phyloP scores from a whole-genome alignment of 2,113 vertebrate species.

The Ictalurus punctatus region DNA sequence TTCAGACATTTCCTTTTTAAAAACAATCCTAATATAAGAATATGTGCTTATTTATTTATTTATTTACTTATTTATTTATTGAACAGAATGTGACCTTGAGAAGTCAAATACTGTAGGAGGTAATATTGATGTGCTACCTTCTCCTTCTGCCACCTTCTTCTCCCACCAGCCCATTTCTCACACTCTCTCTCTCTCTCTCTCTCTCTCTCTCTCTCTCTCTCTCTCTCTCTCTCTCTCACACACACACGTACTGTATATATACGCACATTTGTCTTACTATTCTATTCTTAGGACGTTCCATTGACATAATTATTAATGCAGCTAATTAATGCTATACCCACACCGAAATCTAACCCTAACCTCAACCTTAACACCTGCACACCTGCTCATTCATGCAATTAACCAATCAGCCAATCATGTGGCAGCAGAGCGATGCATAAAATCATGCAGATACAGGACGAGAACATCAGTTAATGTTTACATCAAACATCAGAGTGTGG shows the following conservation, averaged over 20 bases:
- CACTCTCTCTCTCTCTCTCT: too few species aligned
- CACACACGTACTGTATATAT: neutral
- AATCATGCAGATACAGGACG: too few species aligned
- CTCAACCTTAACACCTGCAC: neutral
- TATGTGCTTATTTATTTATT: neutral
- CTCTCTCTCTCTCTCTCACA: neutral
- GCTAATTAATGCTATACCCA: neutral
- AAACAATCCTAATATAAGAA: neutral
- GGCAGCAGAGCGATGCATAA: neutral
- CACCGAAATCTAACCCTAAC: neutral
- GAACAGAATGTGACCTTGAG: neutral
- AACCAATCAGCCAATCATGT: neutral
- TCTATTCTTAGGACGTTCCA: neutral
- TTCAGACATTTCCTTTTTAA: neutral
- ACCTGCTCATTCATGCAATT: neutral
- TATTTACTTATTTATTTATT: neutral
- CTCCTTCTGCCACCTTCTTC: neutral
- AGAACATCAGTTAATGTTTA: neutral
- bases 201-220: too few species aligned
- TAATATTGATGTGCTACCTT: neutral
- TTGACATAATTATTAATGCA: neutral
- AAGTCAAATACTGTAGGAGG: neutral
- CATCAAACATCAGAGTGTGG: neutral
- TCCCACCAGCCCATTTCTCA: neutral
- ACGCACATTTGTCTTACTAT: neutral